These are phyloP conservation scores for Mylabris phalerata DNA, from an alignment of 1,140 invertebrate genomes.

Conservation along the genomic window DNA sequence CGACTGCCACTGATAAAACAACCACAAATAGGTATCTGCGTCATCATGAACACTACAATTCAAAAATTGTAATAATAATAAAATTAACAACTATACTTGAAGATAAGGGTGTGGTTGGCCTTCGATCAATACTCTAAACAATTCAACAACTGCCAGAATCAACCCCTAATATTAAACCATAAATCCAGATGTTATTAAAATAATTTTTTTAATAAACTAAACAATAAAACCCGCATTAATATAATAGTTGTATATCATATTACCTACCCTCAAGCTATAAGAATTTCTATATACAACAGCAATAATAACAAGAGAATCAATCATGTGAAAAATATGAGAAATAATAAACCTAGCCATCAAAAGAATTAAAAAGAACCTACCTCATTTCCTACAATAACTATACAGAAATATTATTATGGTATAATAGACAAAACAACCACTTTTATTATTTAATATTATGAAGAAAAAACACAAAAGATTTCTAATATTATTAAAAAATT, in stretches of 20 bases:
- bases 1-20: constrained; percentile 1
- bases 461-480: neutral
- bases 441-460: constrained; percentile 7
- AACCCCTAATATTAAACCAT: constrained; percentile 10
- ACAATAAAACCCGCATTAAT: constrained; percentile 17
- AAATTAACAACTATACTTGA: neutral
- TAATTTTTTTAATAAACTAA: constrained; percentile 23
- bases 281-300: neutral
- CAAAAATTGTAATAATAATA: constrained; percentile 3
- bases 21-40: neutral
- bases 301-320: constrained; percentile 1
- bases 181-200: constrained; percentile 18
- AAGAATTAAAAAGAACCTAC: constrained; percentile 17
- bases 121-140: constrained; percentile 22
- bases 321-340: constrained; percentile 2
- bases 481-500: constrained; percentile 3
- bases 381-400: constrained; percentile 20
- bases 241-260: constrained; percentile 21
- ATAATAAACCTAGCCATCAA: constrained; percentile 1
- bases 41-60: constrained; percentile 11
- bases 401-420: constrained; percentile 10
- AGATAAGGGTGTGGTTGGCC: constrained; percentile 2
- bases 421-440: neutral
- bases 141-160: constrained; percentile 2
- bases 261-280: constrained; percentile 18